Evolutionary conservation across 1,140 invertebrate genomes (phyloP).

Genomic region (Leptopilina clavipes): DNA sequence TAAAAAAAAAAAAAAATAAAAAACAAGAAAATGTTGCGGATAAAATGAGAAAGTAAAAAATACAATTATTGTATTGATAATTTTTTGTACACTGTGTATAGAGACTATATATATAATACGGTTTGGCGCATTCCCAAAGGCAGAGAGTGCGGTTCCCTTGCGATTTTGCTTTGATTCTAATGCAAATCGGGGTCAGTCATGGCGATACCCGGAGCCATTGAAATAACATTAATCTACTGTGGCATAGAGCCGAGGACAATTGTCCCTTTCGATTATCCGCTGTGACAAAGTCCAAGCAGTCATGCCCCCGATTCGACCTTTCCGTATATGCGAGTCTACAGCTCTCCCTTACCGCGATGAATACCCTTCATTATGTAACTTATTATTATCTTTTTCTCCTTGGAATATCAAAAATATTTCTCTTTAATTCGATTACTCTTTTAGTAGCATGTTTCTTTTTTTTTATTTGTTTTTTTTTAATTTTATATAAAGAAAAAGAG

Average conservation of each 20-base stretch:
- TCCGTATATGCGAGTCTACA: background rate
- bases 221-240: slow-evolving; percentile 68
- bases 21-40: too few relatives aligned
- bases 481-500: too few relatives aligned
- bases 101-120: slow-evolving; percentile 38
- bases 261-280: slow-evolving; percentile 61
- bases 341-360: background rate
- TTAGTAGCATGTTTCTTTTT: too few relatives aligned
- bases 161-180: slow-evolving; percentile 59
- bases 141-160: background rate
- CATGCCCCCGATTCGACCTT: slow-evolving; percentile 30
- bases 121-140: slow-evolving; percentile 62
- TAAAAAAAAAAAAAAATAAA: too few relatives aligned
- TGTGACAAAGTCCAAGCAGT: slow-evolving; percentile 34
- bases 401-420: background rate
- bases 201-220: slow-evolving; percentile 58
- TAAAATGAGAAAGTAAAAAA: too few relatives aligned
- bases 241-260: slow-evolving; percentile 54
- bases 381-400: background rate
- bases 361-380: slow-evolving; percentile 32
- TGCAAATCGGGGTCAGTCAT: slow-evolving; percentile 67
- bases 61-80: background rate
- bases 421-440: slow-evolving; percentile 8
- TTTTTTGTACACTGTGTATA: slow-evolving; percentile 19
- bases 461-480: too few relatives aligned